These are phyloP conservation scores for Rotaria magnacalcarata DNA, from an alignment of 2,888 invertebrate species.

Conservation along the genomic window DNA sequence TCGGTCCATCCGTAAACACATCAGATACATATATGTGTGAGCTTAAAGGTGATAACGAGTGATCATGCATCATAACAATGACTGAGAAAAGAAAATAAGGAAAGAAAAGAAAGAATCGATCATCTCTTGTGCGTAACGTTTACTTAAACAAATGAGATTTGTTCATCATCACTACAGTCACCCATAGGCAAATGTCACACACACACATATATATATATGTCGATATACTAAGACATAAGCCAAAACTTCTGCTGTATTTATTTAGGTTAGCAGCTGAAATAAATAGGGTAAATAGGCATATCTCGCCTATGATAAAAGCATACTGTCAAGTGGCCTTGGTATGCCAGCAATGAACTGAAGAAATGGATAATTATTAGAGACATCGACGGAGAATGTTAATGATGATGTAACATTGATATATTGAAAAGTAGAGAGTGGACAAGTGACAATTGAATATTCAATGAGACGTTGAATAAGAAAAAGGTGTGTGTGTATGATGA, in stretches of 20 bases:
- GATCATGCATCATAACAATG: conserved; percentile 16
- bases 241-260: neutral
- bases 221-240: neutral
- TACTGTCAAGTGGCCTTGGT: neutral
- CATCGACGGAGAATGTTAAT: neutral
- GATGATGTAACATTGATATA: conserved; percentile 15
- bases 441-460: conserved; percentile 23
- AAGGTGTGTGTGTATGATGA: neutral
- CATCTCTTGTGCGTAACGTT: conserved; percentile 8
- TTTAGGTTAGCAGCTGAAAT: neutral
- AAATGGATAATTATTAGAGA: neutral
- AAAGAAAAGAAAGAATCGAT: neutral
- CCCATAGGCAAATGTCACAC: neutral
- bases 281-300: neutral
- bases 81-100: neutral
- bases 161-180: neutral
- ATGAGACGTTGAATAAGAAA: neutral
- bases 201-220: neutral
- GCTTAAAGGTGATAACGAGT: neutral
- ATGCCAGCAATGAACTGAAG: neutral
- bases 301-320: neutral
- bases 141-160: conserved; percentile 22
- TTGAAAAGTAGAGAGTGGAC: conserved; percentile 2
- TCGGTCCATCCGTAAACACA: neutral
- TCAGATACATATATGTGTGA: neutral